Conservation (phyloP, 2,113 vertebrate species). For the Pangasianodon gigas region DNA sequence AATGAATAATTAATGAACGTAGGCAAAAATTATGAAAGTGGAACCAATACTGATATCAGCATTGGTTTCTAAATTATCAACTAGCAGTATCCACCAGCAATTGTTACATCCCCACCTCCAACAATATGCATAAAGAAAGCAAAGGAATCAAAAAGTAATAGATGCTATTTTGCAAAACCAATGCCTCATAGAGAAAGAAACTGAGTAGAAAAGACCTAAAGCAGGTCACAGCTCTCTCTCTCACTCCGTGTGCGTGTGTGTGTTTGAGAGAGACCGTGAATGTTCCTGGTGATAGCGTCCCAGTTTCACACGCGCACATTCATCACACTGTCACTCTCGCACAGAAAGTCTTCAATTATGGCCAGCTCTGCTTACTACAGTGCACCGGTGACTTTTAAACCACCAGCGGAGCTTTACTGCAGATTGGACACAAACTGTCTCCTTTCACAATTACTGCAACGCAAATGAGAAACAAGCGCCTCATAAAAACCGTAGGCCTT, state of each 20-base stretch:
- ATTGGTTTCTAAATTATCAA: neutral
- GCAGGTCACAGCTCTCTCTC: slow-evolving; percentile 30
- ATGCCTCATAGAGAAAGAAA: slow-evolving; percentile 18
- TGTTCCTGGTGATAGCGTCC: slow-evolving; percentile 44
- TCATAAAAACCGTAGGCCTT: neutral
- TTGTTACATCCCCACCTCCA: neutral
- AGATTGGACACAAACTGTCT: neutral
- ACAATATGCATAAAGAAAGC: neutral
- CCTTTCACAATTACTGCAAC: slow-evolving; percentile 9
- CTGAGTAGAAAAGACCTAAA: slow-evolving; percentile 14
- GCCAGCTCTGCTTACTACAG: neutral
- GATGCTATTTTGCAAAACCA: neutral
- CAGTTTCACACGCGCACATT: slow-evolving; percentile 35
- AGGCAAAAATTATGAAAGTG: neutral
- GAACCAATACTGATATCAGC: neutral
- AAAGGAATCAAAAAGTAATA: neutral
- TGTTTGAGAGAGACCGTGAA: neutral
- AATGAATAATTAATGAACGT: neutral
- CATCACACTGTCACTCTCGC: slow-evolving; percentile 29
- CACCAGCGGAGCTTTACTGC: slow-evolving; percentile 28
- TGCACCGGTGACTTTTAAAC: slow-evolving; percentile 24
- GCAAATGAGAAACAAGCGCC: slow-evolving; percentile 26
- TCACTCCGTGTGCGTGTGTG: neutral
- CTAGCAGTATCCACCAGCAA: neutral
- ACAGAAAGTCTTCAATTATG: slow-evolving; percentile 40